Conservation (phyloP, 2,113 vertebrate species). For the Halichoerus grypus region DNA sequence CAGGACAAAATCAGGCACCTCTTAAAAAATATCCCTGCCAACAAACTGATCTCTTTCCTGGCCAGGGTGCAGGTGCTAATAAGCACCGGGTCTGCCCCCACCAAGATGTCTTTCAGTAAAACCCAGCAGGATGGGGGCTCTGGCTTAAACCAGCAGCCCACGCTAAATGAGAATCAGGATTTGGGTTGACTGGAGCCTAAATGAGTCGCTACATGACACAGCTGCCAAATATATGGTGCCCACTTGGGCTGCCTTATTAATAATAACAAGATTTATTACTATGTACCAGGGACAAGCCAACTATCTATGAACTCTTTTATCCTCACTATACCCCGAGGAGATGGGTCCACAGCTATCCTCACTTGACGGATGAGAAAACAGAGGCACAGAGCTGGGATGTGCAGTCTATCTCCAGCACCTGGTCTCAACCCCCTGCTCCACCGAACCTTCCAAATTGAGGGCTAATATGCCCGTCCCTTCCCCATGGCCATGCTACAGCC, state of each 20-base stretch:
- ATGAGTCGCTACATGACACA: not conserved
- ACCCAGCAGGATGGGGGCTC: not conserved
- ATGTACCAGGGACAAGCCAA: not conserved
- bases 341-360: not conserved
- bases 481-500: not conserved
- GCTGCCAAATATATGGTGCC: not conserved
- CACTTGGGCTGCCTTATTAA: not conserved
- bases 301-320: not conserved
- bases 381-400: not conserved
- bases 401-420: not conserved
- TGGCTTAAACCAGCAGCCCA: fast-evolving
- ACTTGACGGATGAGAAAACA: not conserved
- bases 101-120: not conserved
- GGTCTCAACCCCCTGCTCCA: not conserved
- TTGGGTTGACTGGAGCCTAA: not conserved
- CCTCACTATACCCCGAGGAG: not conserved
- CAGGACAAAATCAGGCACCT: not conserved
- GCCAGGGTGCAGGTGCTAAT: not conserved
- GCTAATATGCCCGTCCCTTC: not conserved
- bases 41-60: too few relatives aligned
- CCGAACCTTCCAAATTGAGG: not conserved
- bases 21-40: not conserved
- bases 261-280: not conserved
- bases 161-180: not conserved
- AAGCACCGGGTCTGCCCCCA: not conserved